Evolutionary conservation across 2,113 vertebrate species (phyloP).

Genomic region (rabbit (Oryctolagus cuniculus)): mOryCun1.1 NC_091436.1:1864001-1864500

Average conservation of each 20-base stretch:
- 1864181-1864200: too few relatives aligned
- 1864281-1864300: neutral
- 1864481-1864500: neutral
- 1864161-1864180: too few relatives aligned
- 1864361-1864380: too few relatives aligned
- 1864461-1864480: rapidly evolving
- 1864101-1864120: rapidly evolving
- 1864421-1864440: neutral
- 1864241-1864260: neutral
- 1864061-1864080: too few relatives aligned
- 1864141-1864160: neutral
- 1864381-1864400: too few relatives aligned
- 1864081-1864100: neutral
- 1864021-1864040: neutral
- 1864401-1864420: neutral
- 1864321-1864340: neutral
- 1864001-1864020: neutral
- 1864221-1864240: too few relatives aligned
- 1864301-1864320: neutral
- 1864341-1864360: too few relatives aligned
- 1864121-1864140: neutral
- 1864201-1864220: too few relatives aligned
- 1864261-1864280: neutral
- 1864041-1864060: too few relatives aligned
- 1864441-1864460: neutral